phyloP scores from a whole-genome alignment of 1,140 invertebrate species.

The Formica selysi region DNA sequence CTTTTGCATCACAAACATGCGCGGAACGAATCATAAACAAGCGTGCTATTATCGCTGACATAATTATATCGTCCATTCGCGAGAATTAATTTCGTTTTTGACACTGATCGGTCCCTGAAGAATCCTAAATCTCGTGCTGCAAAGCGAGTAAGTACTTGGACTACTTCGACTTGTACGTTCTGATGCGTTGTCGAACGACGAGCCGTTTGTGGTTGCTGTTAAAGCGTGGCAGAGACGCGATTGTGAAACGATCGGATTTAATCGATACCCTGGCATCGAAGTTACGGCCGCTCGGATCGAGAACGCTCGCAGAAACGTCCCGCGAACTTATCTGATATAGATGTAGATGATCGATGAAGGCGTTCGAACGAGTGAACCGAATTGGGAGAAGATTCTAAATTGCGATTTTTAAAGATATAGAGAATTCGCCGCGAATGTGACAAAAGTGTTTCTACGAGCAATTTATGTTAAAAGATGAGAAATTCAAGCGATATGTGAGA shows the following conservation, averaged over 20 bases:
- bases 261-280: slow-evolving; percentile 21
- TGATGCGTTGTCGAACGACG: slow-evolving; percentile 73
- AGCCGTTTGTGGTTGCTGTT: slow-evolving; percentile 37
- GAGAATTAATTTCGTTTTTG: not conserved
- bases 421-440: not conserved
- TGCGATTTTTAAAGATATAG: not conserved
- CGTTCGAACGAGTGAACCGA: slow-evolving; percentile 75
- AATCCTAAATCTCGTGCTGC: slow-evolving; percentile 68
- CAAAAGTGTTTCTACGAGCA: not conserved
- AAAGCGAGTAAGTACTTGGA: slow-evolving; percentile 39
- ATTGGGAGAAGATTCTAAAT: slow-evolving; percentile 44
- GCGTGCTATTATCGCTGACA: not conserved
- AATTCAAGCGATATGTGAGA: not conserved
- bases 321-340: slow-evolving; percentile 56
- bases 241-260: not conserved
- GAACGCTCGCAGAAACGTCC: slow-evolving; percentile 72
- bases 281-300: slow-evolving; percentile 64
- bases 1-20: not conserved
- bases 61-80: not conserved
- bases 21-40: not conserved
- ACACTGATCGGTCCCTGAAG: slow-evolving; percentile 44
- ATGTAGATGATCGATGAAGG: slow-evolving; percentile 74
- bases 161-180: slow-evolving; percentile 63
- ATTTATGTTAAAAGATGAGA: slow-evolving; percentile 23
- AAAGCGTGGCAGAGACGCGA: not conserved